Base-by-base conservation (phyloP, 2,888 invertebrate species). In the Zhuqinia jingwanae region DNA sequence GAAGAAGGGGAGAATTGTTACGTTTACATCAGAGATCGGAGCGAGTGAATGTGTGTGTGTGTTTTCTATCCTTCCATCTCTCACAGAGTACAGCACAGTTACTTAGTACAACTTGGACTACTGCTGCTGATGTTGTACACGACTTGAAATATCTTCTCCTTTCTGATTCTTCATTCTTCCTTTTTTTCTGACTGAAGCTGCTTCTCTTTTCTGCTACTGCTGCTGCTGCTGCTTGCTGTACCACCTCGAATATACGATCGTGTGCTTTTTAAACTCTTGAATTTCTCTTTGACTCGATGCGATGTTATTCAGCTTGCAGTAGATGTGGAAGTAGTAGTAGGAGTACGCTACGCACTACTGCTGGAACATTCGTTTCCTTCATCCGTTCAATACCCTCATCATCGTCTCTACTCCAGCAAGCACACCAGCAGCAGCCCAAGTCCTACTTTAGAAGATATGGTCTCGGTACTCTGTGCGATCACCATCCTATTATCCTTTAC, bases 141-240 rank as follows among this genome's bases (percentile, higher is more conserved):
- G 42, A 65, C 65, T 36, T 36, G 65, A 65, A 65, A 65, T 65
- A 65, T 36, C 65, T 65, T 65, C 63, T 36, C 65, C 36, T 20
- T 27, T 25, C 25, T 60, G 58, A 60, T 60, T 60, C 65, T 65
- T 65, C 65, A 65, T 15, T 65, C 20, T 36, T 20, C 36, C 15
- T 20, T 5, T 36, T 36, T 36, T 36, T 6, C 20, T 56, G 20
- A 36, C 25, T 58, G 58, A 10, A n/a, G 58, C 58, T 8, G 58
- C 58, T 20, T 36, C 65, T 60, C n/a, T n/a, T n/a, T n/a, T 2
- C 25, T 60, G 25, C 13, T 50, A 25, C 25, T 8, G 8, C 58
- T 3, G 25, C n/a, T n/a, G n/a, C n/a, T n/a, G n/a, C n/a, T n/a
- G n/a, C n/a, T n/a, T n/a, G n/a, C n/a, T n/a, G n/a, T n/a, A n/a